These are phyloP conservation scores for Ophioninae sp. DNA, from an alignment of 2,888 invertebrate genomes.

Conservation along the genomic window DNA sequence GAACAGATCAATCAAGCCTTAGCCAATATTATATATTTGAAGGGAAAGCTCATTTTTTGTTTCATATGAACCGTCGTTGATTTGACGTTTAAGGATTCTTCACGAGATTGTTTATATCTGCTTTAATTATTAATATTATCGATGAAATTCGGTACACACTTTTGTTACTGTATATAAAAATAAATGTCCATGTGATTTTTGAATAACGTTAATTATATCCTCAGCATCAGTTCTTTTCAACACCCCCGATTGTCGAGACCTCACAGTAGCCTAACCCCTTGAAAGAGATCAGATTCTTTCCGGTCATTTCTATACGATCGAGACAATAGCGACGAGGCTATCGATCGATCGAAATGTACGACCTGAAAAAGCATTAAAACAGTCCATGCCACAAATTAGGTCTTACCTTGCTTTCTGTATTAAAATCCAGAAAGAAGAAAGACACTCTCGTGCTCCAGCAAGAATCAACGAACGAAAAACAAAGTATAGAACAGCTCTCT, in stretches of 20 bases:
- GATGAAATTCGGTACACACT: neutral
- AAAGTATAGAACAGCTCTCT: neutral
- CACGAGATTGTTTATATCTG: too few relatives aligned
- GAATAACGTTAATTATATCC: neutral
- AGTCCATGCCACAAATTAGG: conserved; percentile 3
- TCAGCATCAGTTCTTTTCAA: too few relatives aligned
- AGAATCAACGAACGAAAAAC: neutral
- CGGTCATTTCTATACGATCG: conserved; percentile 38
- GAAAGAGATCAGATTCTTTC: neutral
- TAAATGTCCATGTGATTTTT: neutral
- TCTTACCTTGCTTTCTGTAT: conserved; percentile 52
- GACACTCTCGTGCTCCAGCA: conserved; percentile 28
- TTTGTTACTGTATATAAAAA: neutral
- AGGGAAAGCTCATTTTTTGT: too few relatives aligned
- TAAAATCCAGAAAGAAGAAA: conserved; percentile 57
- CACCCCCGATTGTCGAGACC: too few relatives aligned
- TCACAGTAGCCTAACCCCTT: too few relatives aligned
- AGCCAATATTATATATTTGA: too few relatives aligned
- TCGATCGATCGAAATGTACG: conserved; percentile 37
- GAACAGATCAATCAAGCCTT: too few relatives aligned
- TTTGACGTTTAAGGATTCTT: too few relatives aligned
- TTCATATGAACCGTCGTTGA: too few relatives aligned
- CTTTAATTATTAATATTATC: too few relatives aligned
- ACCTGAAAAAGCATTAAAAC: conserved; percentile 26
- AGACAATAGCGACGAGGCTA: conserved; percentile 45